These are phyloP conservation scores for Leucosticte australis DNA, from an alignment of 2,113 vertebrate species.

Conservation along the genomic window DNA sequence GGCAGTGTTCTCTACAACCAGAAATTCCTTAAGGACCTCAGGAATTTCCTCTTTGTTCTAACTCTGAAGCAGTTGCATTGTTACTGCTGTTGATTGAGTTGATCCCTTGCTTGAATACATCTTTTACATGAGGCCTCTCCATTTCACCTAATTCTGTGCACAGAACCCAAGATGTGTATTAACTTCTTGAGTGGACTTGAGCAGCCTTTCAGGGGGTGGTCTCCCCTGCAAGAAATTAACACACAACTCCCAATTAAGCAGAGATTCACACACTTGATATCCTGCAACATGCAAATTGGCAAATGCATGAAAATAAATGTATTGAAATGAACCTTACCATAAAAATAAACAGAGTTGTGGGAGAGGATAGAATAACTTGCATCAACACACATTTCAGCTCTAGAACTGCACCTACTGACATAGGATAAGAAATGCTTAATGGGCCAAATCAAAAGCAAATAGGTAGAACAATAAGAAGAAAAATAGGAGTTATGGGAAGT, in stretches of 20 bases:
- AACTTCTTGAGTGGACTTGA: not conserved
- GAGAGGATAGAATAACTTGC: not conserved
- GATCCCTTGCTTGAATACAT: not conserved
- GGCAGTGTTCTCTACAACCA: not conserved
- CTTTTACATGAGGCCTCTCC: not conserved
- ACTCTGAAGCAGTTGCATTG: not conserved
- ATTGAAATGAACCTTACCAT: not conserved
- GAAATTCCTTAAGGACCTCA: not conserved
- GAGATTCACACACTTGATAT: not conserved
- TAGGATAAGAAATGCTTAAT: not conserved
- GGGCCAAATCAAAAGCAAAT: not conserved
- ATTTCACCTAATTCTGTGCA: not conserved
- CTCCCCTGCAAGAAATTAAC: not conserved
- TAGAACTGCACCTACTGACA: not conserved
- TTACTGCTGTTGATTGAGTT: not conserved
- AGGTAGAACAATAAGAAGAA: not conserved
- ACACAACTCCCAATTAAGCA: not conserved
- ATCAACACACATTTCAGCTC: not conserved
- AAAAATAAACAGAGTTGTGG: not conserved
- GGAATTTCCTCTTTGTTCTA: not conserved
- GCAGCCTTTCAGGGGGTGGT: not conserved
- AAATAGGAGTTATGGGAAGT: not conserved
- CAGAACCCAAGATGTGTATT: not conserved
- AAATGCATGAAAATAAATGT: not conserved
- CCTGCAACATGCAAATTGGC: not conserved